Base-by-base conservation (phyloP, 2,797 vertebrate species). In the Poliocrania exsul region DNA sequence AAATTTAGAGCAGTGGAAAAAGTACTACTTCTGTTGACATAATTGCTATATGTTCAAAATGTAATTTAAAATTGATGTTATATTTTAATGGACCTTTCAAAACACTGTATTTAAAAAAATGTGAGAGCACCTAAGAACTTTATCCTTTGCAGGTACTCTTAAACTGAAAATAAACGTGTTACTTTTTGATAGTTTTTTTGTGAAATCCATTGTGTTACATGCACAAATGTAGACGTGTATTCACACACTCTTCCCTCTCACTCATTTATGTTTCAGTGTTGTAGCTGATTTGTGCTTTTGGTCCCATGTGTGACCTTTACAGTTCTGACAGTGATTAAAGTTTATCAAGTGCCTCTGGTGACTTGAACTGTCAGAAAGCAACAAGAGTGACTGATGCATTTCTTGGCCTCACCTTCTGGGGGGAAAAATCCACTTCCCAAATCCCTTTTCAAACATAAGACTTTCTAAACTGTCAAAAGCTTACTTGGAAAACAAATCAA, bases 251-350 rank as follows among this genome's bases (percentile, higher is more conserved):
- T 86, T 54, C 20, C 7, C 6, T 78, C 15, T 53, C 20, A 56
- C 17, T 79, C 20, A 61, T 11, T 73, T 33, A 19, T 31, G 51
- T 86, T 71, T 89, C 33, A 50, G 17, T 67, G 26, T 71, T 95
- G 86, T 74, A 89, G 92, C 57, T 93, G 87, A 88, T 95, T 95
- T 51, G 33, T 89, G 87, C 66, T 96, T 93, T 70, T 28, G 84
- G 47, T 87, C 81, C 38, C 35, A 69, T 71, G 29, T 86, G 85
- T 96, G 97, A 97, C 79, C 90, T 97, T 97, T 96, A 82, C 50
- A 86, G 62, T 57, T 95, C 91, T 97, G 96, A 97, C 95, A 97
- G 82, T 8, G 31, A 95, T 96, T 97, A 96, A 98, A 98, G 93
- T 97, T 97, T 96, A 95, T 94, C 96, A 95, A 97, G 94, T 96